phyloP scores from a whole-genome alignment of 2,113 vertebrate genomes.

The Aphyosemion australe region DNA sequence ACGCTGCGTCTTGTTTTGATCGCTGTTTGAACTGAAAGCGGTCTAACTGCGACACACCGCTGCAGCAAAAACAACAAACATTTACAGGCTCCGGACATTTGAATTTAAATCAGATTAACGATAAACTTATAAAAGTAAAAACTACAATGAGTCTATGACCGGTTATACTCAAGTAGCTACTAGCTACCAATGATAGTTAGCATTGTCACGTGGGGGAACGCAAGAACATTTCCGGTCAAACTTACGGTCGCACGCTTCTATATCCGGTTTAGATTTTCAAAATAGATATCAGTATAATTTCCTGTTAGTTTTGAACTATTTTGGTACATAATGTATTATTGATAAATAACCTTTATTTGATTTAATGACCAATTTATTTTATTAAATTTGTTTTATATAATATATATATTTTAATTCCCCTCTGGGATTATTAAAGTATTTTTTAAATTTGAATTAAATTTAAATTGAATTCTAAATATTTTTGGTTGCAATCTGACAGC shows the following conservation, averaged over 20 bases:
- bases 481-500: too few species aligned
- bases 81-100: conserved; percentile 58
- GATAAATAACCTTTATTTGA: too few species aligned
- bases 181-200: rapidly evolving
- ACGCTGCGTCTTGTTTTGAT: background rate
- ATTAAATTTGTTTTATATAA: too few species aligned
- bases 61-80: conserved; percentile 38
- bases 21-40: background rate
- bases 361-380: too few species aligned
- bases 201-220: conserved; percentile 44
- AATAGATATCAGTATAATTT: background rate
- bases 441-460: too few species aligned
- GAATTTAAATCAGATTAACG: background rate
- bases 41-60: conserved; percentile 42
- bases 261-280: conserved; percentile 1
- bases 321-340: too few species aligned
- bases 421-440: too few species aligned
- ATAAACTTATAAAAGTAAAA: background rate
- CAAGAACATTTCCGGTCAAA: conserved; percentile 52
- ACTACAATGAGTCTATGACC: rapidly evolving
- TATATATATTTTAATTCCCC: too few species aligned
- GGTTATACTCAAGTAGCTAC: background rate
- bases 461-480: too few species aligned
- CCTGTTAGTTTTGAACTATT: too few species aligned
- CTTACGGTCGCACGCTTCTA: too few species aligned